These are phyloP conservation scores for Drosophila quinaria DNA, from an alignment of 2,888 invertebrate genomes.

Conservation along the genomic window DNA sequence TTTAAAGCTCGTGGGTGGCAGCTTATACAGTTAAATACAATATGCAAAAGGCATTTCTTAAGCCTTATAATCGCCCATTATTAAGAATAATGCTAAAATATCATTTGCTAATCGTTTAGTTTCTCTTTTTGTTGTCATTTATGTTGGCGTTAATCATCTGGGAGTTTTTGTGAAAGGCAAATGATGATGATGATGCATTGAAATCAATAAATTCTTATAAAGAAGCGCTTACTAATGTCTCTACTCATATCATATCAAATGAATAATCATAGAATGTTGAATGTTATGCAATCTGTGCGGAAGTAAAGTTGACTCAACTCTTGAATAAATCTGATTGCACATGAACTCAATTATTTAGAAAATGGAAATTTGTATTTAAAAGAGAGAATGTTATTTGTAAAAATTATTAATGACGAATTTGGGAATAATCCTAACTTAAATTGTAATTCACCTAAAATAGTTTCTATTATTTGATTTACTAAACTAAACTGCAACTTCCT, in stretches of 20 bases:
- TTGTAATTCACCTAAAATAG: constrained; percentile 9
- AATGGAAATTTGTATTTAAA: constrained; percentile 9
- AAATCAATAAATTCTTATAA: constrained; percentile 44
- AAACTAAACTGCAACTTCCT: constrained; percentile 18
- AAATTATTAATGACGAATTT: not conserved
- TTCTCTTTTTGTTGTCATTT: constrained; percentile 39
- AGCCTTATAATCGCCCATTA: constrained; percentile 47
- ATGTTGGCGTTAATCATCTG: constrained; percentile 62
- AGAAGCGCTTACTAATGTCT: constrained; percentile 42
- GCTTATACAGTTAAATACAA: constrained; percentile 12
- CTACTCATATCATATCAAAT: constrained; percentile 25
- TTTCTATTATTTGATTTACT: not conserved
- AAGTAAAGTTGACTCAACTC: constrained; percentile 46
- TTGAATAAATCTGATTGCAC: constrained; percentile 13
- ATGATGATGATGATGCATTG: constrained; percentile 50
- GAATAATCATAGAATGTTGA: constrained; percentile 33
- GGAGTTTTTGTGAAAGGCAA: constrained; percentile 74
- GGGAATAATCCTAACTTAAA: not conserved
- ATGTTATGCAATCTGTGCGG: constrained; percentile 45
- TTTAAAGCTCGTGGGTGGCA: constrained; percentile 68
- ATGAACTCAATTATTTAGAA: constrained; percentile 13
- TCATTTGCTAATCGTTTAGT: constrained; percentile 59
- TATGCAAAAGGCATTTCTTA: constrained; percentile 17
- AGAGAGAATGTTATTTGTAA: not conserved
- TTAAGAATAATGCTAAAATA: constrained; percentile 68